Evolutionary conservation across 2,113 vertebrate genomes (phyloP).

Genomic region (Tragelaphus strepsiceros): DNA sequence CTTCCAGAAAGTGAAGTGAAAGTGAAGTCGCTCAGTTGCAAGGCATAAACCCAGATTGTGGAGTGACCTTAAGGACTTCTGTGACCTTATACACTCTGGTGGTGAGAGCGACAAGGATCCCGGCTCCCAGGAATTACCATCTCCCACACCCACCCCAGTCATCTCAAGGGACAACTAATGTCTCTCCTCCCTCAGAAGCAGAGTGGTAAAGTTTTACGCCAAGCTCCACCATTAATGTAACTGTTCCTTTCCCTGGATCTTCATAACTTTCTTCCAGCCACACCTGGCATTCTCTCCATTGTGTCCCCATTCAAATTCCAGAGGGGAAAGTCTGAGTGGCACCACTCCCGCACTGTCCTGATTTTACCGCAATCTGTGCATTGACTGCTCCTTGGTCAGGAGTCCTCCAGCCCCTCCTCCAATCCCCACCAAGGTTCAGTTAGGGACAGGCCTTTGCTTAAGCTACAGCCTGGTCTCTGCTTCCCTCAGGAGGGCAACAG

Average conservation of each 20-base stretch:
- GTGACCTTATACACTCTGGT: fast-evolving
- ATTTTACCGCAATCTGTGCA: not conserved
- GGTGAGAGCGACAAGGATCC: fast-evolving
- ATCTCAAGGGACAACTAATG: not conserved
- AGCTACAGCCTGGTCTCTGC: not conserved
- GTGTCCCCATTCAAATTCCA: not conserved
- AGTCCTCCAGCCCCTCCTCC: not conserved
- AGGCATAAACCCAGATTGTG: not conserved
- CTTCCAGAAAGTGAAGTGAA: not conserved
- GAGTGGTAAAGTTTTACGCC: not conserved
- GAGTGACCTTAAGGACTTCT: not conserved
- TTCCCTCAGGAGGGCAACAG: not conserved
- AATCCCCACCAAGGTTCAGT: no score
- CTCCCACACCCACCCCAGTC: not conserved
- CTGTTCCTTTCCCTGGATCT: not conserved
- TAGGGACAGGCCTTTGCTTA: not conserved
- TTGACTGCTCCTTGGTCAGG: fast-evolving
- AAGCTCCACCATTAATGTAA: no score
- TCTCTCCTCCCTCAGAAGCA: not conserved
- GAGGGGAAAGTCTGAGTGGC: not conserved
- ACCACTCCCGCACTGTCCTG: fast-evolving
- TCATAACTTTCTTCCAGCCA: not conserved
- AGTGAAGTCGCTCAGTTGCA: not conserved
- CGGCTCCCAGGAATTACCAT: not conserved
- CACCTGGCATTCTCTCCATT: not conserved